A percentile compares a stretch with the other conserved stretches of the same genome.
Evolutionary conservation across 2,888 invertebrate species (phyloP).

Genomic region (Dione vanillae): DNA sequence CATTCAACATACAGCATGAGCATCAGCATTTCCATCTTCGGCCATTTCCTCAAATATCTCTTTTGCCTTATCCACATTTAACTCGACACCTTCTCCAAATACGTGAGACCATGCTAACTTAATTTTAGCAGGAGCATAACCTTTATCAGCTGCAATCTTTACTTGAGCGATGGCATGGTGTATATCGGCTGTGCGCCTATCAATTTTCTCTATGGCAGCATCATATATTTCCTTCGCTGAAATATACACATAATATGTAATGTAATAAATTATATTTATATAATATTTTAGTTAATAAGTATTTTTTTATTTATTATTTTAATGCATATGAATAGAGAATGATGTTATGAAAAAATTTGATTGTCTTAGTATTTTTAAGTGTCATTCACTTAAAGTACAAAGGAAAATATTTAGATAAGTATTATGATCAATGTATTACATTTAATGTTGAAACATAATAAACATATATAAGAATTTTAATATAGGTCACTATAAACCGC

Average conservation of each 20-base stretch:
- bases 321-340: no score
- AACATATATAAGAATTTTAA: no score
- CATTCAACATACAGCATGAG: conserved; percentile 90
- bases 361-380: no score
- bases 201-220: conserved; percentile 87
- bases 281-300: no score
- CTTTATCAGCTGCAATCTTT: conserved; percentile 90
- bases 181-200: conserved; percentile 90
- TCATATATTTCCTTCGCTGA: conserved; percentile 90
- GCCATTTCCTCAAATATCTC: conserved; percentile 90
- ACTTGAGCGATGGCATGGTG: conserved; percentile 90
- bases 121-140: conserved; percentile 92
- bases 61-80: conserved; percentile 90
- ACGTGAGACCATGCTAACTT: conserved; percentile 95
- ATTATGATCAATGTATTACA: no score
- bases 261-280: no score
- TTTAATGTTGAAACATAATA: no score
- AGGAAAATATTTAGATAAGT: no score
- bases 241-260: background rate
- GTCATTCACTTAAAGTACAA: no score
- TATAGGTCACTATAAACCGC: no score
- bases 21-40: conserved; percentile 91
- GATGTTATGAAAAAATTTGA: no score
- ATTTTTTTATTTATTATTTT: no score
- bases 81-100: conserved; percentile 91